Evolutionary conservation across 2,797 vertebrate genomes (phyloP).

Genomic region (Sebastes taczanowskii): DNA sequence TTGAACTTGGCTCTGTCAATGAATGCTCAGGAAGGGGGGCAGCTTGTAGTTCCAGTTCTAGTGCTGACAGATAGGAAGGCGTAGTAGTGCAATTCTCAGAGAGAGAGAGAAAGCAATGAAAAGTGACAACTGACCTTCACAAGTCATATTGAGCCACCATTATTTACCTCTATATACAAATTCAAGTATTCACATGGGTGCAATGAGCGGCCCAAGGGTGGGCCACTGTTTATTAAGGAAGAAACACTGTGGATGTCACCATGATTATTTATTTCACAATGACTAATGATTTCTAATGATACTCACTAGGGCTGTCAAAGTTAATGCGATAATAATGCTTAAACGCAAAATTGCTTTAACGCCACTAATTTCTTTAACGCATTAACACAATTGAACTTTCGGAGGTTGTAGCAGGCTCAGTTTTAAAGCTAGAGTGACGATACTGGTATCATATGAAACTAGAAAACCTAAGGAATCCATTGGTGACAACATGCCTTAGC

Average conservation of each 20-base stretch:
- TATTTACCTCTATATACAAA: background rate
- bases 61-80: background rate
- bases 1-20: constrained; percentile 13
- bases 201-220: background rate
- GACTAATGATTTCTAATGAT: background rate
- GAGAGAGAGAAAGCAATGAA: background rate
- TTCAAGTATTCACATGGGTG: background rate
- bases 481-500: no score
- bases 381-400: no score
- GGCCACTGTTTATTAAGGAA: background rate
- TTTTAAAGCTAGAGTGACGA: no score
- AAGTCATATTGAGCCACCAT: background rate
- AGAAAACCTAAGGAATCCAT: no score
- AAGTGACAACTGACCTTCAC: background rate
- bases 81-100: background rate
- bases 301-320: background rate
- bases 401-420: no score
- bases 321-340: no score
- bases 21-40: background rate
- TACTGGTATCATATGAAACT: no score
- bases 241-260: background rate
- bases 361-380: no score
- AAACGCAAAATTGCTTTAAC: no score
- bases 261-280: background rate
- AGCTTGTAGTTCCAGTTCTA: background rate